Percentiles rank a stretch among this genome's conserved stretches.
Evolutionary conservation across 2,888 invertebrate species (phyloP).

Genomic region (Megaustenia siamemsis): DNA sequence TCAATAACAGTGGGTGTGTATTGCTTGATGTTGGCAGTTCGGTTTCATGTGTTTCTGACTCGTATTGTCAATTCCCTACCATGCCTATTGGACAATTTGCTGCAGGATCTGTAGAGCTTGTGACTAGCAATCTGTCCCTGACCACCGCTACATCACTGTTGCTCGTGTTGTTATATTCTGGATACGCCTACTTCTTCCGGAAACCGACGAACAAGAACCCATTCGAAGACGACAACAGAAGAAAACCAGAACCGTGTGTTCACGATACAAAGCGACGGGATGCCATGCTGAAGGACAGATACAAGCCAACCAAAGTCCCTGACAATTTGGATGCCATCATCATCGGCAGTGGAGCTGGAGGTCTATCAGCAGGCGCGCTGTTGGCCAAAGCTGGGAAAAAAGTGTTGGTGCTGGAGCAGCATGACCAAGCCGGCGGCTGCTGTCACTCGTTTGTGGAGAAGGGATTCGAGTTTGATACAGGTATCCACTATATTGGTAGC

Average conservation of each 20-base stretch:
- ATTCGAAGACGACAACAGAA: slow-evolving; percentile 64
- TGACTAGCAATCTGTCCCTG: not conserved
- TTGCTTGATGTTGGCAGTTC: too few relatives aligned
- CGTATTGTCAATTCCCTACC: too few relatives aligned
- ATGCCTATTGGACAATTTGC: too few relatives aligned
- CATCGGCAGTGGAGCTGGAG: slow-evolving; percentile 80
- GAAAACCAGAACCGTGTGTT: slow-evolving; percentile 66
- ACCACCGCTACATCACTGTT: not conserved
- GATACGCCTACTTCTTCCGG: slow-evolving; percentile 62
- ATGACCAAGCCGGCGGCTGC: slow-evolving; percentile 13
- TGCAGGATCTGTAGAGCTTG: not conserved
- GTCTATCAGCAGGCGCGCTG: slow-evolving; percentile 77
- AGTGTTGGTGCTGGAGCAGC: slow-evolving; percentile 80
- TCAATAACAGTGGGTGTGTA: too few relatives aligned
- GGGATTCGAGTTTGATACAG: slow-evolving; percentile 79
- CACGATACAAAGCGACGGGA: slow-evolving; percentile 70
- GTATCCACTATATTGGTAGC: slow-evolving; percentile 80
- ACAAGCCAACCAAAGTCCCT: slow-evolving; percentile 71
- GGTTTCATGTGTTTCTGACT: too few relatives aligned
- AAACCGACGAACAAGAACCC: slow-evolving; percentile 74
- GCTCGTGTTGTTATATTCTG: not conserved
- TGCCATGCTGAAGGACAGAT: slow-evolving; percentile 76
- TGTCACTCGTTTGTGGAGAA: slow-evolving; percentile 17
- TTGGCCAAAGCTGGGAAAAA: slow-evolving; percentile 78
- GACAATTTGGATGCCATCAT: slow-evolving; percentile 64